Conservation (phyloP, 2,888 invertebrate species). For the Tipula vernalis region DNA sequence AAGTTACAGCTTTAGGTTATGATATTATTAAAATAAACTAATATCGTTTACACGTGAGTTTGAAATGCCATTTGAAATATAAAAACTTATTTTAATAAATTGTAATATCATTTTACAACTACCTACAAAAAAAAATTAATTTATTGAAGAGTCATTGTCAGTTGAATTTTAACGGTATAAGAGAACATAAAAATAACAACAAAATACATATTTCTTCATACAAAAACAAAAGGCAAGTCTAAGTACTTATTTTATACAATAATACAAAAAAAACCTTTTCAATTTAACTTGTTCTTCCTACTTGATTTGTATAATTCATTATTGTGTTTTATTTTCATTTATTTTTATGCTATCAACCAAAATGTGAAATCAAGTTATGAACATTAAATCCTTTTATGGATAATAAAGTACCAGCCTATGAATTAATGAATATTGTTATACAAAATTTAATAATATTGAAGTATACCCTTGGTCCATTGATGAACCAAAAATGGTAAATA, state of each 20-base stretch:
- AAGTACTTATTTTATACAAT: background rate
- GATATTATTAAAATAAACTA: too few species aligned
- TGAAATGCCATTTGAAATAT: background rate
- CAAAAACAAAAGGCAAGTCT: background rate
- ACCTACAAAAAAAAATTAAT: background rate
- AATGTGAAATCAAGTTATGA: background rate
- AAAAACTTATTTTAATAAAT: background rate
- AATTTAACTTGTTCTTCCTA: background rate
- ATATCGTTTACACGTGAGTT: too few species aligned
- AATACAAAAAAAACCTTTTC: background rate
- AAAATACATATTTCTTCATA: background rate
- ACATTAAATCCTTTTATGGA: background rate
- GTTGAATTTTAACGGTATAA: background rate
- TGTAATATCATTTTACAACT: background rate
- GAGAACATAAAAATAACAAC: background rate
- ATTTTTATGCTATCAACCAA: background rate
- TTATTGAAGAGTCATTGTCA: background rate
- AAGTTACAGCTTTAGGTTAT: too few species aligned
- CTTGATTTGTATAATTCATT: background rate
- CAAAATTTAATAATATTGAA: background rate
- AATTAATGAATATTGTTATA: background rate
- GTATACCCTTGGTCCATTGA: background rate
- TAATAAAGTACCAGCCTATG: background rate
- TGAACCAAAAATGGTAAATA: background rate
- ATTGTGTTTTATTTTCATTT: background rate